A percentile compares a stretch with the other conserved stretches of the same genome.
phyloP scores from a whole-genome alignment of 1,140 invertebrate genomes.

The Drosophila sechellia region DNA sequence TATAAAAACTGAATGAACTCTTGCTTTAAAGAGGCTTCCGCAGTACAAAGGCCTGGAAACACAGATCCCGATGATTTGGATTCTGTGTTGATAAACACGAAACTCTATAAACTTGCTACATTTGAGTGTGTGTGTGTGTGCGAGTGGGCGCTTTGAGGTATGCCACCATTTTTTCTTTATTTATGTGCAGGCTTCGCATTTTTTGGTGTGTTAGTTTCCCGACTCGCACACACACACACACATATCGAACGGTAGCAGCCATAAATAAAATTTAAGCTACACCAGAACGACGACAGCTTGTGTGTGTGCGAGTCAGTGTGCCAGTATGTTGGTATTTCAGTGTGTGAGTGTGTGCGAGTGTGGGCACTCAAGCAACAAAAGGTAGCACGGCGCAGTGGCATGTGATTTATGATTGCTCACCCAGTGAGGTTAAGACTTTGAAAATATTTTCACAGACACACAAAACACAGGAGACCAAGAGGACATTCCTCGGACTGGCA shows the following conservation, averaged over 20 bases:
- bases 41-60: constrained; percentile 9
- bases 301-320: constrained; percentile 12
- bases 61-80: constrained; percentile 22
- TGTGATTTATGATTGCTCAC: constrained; percentile 82
- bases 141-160: constrained; percentile 28
- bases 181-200: constrained; percentile 47
- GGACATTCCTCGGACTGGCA: constrained; percentile 42
- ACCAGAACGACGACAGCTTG: constrained; percentile 65
- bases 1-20: background rate
- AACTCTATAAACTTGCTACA: constrained; percentile 37
- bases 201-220: constrained; percentile 26
- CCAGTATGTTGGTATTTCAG: constrained; percentile 23
- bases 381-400: constrained; percentile 70
- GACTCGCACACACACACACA: constrained; percentile 12
- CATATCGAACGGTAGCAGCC: constrained; percentile 54
- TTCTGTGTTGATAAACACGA: constrained; percentile 52
- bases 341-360: constrained; percentile 17
- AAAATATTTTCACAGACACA: constrained; percentile 80
- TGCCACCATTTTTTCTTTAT: constrained; percentile 46
- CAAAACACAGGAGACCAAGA: constrained; percentile 48
- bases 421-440: constrained; percentile 80
- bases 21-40: constrained; percentile 4
- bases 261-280: constrained; percentile 81
- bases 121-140: background rate
- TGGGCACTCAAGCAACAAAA: constrained; percentile 78